These are phyloP conservation scores for Thunnus maccoyii DNA, from an alignment of 2,113 vertebrate genomes.

Conservation along the genomic window DNA sequence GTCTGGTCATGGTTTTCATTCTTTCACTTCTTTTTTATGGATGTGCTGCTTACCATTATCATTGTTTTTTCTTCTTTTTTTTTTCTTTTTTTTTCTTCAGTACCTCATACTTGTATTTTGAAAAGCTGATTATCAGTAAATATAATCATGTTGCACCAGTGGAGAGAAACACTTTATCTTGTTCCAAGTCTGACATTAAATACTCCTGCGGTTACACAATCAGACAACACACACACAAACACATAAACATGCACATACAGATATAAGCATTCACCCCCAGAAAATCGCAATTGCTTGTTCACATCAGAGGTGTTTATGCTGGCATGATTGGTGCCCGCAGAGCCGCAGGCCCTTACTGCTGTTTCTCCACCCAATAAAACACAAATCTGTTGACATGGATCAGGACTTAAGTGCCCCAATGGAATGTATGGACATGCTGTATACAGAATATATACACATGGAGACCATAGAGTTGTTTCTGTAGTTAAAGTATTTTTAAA, in stretches of 20 bases:
- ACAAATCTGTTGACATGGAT: slow-evolving; percentile 73
- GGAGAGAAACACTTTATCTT: slow-evolving; percentile 22
- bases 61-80: not conserved
- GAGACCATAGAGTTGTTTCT: slow-evolving; percentile 14
- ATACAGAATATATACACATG: not conserved
- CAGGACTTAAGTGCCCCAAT: slow-evolving; percentile 56
- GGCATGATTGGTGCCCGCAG: slow-evolving; percentile 70
- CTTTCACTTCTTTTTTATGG: not conserved
- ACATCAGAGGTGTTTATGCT: slow-evolving; percentile 76
- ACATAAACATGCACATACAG: slow-evolving; percentile 35
- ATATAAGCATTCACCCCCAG: slow-evolving; percentile 44
- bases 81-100: not conserved
- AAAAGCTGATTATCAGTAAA: not conserved
- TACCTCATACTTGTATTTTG: not conserved
- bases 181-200: not conserved
- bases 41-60: not conserved
- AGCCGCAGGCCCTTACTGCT: slow-evolving; percentile 63
- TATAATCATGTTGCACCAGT: slow-evolving; percentile 13
- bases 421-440: slow-evolving; percentile 51
- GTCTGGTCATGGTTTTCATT: no score
- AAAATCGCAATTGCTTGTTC: slow-evolving; percentile 60
- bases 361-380: slow-evolving; percentile 73
- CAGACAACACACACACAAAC: not conserved
- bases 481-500: not conserved
- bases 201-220: slow-evolving; percentile 27